Percentiles rank a stretch among this genome's conserved stretches.
Evolutionary conservation across 2,888 invertebrate genomes (phyloP).

Genomic region (Diloba caeruleocephala): DNA sequence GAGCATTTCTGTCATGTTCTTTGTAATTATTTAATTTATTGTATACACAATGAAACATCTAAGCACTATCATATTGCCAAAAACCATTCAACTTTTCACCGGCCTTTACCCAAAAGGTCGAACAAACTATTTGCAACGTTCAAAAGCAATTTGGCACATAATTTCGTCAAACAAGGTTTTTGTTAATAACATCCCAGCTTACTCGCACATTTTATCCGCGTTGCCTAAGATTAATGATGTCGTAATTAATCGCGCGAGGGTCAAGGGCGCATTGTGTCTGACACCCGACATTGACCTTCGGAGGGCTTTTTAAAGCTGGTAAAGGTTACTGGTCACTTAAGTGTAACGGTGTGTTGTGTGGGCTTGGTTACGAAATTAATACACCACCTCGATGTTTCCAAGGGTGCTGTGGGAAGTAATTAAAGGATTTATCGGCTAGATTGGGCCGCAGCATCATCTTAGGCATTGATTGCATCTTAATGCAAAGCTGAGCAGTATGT

Average conservation of each 20-base stretch:
- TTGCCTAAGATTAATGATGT: constrained; percentile 45
- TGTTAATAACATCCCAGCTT: constrained; percentile 27
- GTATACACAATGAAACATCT: too few relatives aligned
- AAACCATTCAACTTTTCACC: constrained; percentile 2
- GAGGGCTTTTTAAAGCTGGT: constrained; percentile 8
- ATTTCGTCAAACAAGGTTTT: constrained; percentile 29
- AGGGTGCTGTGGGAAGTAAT: too few relatives aligned
- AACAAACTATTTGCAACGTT: constrained; percentile 23
- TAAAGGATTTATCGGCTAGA: too few relatives aligned
- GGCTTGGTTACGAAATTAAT: too few relatives aligned
- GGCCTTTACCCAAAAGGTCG: constrained; percentile 1
- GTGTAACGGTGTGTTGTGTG: background rate
- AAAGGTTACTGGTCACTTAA: constrained; percentile 6
- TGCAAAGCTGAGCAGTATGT: too few relatives aligned
- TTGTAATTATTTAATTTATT: too few relatives aligned
- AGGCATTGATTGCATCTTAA: too few relatives aligned
- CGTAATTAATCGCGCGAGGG: constrained; percentile 40
- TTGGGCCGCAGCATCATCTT: too few relatives aligned
- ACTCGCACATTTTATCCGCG: constrained; percentile 38
- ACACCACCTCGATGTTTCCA: too few relatives aligned
- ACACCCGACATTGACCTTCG: constrained; percentile 42
- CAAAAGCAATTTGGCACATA: constrained; percentile 35
- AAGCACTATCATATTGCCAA: too few relatives aligned
- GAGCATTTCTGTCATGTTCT: too few relatives aligned
- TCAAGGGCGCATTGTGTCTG: constrained; percentile 41